Evolutionary conservation across 2,797 vertebrate genomes (phyloP).

Genomic region (Ptychadena robeensis): DNA sequence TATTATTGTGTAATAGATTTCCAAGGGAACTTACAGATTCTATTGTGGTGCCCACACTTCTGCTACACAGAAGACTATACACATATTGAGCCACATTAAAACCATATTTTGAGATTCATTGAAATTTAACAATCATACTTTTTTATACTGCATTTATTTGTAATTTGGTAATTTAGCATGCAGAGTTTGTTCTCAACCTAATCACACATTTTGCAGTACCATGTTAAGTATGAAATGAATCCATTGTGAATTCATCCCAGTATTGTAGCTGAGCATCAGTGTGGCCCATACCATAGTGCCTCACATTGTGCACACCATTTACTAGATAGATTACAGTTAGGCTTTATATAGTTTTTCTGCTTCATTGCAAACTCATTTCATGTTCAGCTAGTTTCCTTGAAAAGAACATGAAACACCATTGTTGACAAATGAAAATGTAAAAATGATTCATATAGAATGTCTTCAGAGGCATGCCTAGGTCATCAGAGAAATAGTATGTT

Average conservation of each 20-base stretch:
- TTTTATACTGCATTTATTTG: too few relatives aligned
- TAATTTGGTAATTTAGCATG: not conserved
- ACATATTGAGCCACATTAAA: not conserved
- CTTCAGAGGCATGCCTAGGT: not conserved
- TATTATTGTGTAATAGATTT: too few relatives aligned
- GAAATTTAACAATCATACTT: too few relatives aligned
- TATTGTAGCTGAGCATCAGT: not conserved
- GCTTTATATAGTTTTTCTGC: conserved; percentile 4
- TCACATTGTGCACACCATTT: conserved; percentile 12
- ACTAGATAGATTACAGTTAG: conserved; percentile 4
- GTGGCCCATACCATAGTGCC: not conserved
- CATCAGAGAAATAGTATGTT: not conserved
- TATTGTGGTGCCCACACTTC: too few relatives aligned
- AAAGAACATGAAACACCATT: conserved; percentile 5
- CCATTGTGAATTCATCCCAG: not conserved
- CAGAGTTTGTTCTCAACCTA: not conserved
- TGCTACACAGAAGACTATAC: too few relatives aligned
- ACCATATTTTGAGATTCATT: not conserved
- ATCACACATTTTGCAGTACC: not conserved
- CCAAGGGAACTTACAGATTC: too few relatives aligned
- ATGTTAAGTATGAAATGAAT: not conserved
- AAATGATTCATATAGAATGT: not conserved
- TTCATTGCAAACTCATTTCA: conserved; percentile 11
- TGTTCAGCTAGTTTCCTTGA: conserved; percentile 5
- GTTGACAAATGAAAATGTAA: conserved; percentile 7